A percentile compares a stretch with the other conserved stretches of the same genome.
phyloP scores from a whole-genome alignment of 1,140 invertebrate species.

The Apis dorsata region DNA sequence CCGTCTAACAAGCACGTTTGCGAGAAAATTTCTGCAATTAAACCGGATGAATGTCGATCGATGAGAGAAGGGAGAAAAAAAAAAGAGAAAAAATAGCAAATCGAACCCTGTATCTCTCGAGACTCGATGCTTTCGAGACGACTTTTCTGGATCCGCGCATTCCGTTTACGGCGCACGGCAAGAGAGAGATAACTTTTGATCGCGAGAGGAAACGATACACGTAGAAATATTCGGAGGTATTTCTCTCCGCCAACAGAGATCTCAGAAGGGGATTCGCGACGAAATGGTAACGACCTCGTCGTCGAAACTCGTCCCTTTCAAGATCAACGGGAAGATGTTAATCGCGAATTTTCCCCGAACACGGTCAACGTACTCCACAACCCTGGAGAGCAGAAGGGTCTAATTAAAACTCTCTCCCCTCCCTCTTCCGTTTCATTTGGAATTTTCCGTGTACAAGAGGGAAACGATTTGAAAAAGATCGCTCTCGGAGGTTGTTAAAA shows the following conservation, averaged over 20 bases:
- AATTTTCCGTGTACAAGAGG: background rate
- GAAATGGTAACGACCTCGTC: slow-evolving; percentile 26
- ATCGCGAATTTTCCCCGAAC: background rate
- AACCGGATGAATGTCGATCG: slow-evolving; percentile 8
- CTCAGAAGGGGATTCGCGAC: background rate
- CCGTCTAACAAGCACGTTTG: background rate
- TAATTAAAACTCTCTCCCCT: slow-evolving; percentile 7
- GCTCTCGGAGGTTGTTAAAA: background rate
- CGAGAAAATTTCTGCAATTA: background rate
- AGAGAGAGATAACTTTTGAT: slow-evolving; percentile 33
- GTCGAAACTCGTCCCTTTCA: background rate
- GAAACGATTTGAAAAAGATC: background rate
- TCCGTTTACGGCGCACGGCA: slow-evolving; percentile 30
- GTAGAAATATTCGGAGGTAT: no score
- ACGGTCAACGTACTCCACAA: background rate
- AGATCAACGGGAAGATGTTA: background rate
- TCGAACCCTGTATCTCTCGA: background rate
- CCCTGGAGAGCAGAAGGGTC: background rate
- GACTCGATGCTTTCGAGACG: background rate
- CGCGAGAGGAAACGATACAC: background rate
- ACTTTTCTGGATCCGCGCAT: slow-evolving; percentile 3
- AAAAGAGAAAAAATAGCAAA: slow-evolving; percentile 3
- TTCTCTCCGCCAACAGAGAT: background rate
- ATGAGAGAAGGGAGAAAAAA: background rate
- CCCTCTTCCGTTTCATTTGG: background rate